These are phyloP conservation scores for Sycophila sp. DNA, from an alignment of 1,140 invertebrate genomes.

Conservation along the genomic window DNA sequence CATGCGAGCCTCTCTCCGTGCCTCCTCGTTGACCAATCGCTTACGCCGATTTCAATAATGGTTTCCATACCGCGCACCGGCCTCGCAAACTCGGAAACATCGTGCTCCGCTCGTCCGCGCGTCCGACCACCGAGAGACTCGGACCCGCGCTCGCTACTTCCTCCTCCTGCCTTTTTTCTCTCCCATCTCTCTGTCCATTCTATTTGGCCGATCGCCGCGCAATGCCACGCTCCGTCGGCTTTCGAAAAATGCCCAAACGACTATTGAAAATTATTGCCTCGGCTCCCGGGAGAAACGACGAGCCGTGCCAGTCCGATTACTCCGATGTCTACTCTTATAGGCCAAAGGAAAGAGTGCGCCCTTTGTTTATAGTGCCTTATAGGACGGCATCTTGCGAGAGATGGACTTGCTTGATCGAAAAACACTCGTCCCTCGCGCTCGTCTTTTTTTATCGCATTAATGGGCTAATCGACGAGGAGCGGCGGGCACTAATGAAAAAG, in stretches of 20 bases:
- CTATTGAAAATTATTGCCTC: background rate
- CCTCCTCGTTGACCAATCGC: conserved; percentile 61
- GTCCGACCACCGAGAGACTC: background rate
- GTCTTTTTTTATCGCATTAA: no score
- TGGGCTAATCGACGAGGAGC: no score
- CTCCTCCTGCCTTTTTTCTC: background rate
- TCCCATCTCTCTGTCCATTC: background rate
- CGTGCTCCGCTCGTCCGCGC: background rate
- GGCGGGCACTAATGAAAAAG: no score
- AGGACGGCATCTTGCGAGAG: no score
- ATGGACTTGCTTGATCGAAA: no score
- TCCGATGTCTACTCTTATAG: no score
- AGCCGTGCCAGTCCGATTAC: no score
- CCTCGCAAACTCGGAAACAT: conserved; percentile 49
- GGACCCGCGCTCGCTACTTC: background rate
- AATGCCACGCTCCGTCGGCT: background rate
- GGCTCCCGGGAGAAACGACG: conserved; percentile 34
- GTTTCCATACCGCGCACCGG: conserved; percentile 49
- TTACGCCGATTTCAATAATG: conserved; percentile 60
- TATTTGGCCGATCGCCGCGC: background rate
- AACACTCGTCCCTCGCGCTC: no score
- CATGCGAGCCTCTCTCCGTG: conserved; percentile 64
- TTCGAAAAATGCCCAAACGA: background rate
- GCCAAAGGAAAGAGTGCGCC: no score
- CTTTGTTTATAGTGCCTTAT: no score